Evolutionary conservation across 2,113 vertebrate species (phyloP).

Genomic region (Odocoileus hemionus): DNA sequence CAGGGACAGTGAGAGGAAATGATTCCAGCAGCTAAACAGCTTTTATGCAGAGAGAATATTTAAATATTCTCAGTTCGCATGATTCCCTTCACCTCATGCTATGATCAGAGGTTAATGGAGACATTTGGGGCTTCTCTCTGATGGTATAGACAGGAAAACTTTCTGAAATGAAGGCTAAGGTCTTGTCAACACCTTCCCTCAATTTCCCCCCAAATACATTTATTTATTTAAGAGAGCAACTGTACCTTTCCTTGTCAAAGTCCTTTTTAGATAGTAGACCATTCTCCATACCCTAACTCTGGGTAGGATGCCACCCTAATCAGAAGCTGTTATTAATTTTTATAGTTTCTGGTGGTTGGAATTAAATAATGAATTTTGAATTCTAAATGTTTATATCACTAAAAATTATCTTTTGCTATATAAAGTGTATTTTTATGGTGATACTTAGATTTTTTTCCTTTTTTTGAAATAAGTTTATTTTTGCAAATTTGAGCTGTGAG

Average conservation of each 20-base stretch:
- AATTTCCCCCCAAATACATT: neutral
- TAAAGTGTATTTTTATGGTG: neutral
- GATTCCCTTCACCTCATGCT: conserved; percentile 38
- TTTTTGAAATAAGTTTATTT: neutral
- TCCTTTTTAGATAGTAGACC: neutral
- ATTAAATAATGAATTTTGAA: neutral
- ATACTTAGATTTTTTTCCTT: conserved; percentile 9
- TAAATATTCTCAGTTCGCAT: conserved; percentile 55
- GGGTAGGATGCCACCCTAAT: neutral
- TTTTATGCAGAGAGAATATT: conserved; percentile 61
- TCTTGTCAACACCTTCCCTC: neutral
- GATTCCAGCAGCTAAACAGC: conserved; percentile 55
- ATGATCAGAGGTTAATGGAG: conserved; percentile 50
- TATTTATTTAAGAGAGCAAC: neutral
- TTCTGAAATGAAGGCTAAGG: conserved; percentile 1
- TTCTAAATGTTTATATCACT: conserved; percentile 27
- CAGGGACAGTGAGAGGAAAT: conserved; percentile 41
- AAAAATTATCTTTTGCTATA: neutral
- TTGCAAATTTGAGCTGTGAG: neutral
- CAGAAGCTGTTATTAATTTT: conserved; percentile 21
- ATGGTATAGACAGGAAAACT: conserved; percentile 20
- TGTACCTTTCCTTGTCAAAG: neutral
- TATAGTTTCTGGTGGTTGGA: neutral
- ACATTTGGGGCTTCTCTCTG: conserved; percentile 26
- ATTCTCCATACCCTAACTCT: neutral